Conservation (phyloP, 2,113 vertebrate species). For the Alosa alosa region DNA sequence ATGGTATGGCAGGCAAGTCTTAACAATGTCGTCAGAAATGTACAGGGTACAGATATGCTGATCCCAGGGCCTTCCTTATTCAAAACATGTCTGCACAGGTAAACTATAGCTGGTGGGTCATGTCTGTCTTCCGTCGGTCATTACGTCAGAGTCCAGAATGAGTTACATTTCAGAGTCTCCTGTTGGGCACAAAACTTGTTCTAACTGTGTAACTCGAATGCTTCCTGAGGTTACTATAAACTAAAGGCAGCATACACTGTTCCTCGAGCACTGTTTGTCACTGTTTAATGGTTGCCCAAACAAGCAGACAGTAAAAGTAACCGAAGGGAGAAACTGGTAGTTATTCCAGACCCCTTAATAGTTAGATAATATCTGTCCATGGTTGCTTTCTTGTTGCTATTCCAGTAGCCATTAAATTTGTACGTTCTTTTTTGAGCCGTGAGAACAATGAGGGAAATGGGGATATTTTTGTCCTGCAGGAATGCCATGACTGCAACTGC, state of each 20-base stretch:
- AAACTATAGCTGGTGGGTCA: neutral
- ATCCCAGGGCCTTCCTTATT: neutral
- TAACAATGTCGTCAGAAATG: neutral
- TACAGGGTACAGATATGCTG: neutral
- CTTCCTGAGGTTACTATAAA: no score
- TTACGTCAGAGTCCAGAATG: neutral
- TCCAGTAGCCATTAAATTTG: no score
- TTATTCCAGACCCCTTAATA: no score
- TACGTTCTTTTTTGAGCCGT: no score
- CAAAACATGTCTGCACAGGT: neutral
- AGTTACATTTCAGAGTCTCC: neutral
- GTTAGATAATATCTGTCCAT: no score
- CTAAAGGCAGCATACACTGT: neutral
- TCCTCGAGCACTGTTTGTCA: no score
- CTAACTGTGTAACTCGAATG: neutral
- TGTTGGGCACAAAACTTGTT: neutral
- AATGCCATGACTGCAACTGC: no score
- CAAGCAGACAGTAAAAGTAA: no score
- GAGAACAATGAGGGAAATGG: no score
- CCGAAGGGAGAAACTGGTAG: no score
- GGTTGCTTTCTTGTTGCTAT: no score
- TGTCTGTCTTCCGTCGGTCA: neutral
- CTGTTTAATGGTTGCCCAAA: neutral
- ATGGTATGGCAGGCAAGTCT: neutral
- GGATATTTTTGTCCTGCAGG: no score